Percentiles rank a stretch among this genome's conserved stretches.
Evolutionary conservation across 1,140 invertebrate genomes (phyloP).

Genomic region (Vanessa tameamea): DNA sequence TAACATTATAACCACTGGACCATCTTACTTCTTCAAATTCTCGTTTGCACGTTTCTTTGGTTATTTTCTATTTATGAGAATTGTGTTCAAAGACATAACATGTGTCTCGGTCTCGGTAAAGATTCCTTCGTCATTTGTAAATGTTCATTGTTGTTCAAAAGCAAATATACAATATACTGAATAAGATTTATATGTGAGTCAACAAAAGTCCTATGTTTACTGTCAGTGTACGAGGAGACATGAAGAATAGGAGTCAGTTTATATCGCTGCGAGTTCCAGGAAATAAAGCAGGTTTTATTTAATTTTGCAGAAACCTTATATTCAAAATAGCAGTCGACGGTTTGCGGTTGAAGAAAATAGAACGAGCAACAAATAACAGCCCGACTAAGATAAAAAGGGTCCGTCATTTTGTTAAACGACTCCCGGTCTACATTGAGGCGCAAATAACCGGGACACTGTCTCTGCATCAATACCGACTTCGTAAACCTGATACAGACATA

Average conservation of each 20-base stretch:
- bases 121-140: background rate
- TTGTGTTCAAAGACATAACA: too few species aligned
- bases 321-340: conserved; percentile 65
- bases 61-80: too few species aligned
- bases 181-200: background rate
- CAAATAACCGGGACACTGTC: conserved; percentile 31
- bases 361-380: conserved; percentile 62
- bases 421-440: conserved; percentile 31
- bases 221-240: conserved; percentile 4
- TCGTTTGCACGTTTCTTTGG: too few species aligned
- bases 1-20: too few species aligned
- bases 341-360: conserved; percentile 69
- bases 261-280: conserved; percentile 17
- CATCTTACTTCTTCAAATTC: too few species aligned
- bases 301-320: conserved; percentile 63
- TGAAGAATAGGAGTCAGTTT: background rate
- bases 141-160: background rate
- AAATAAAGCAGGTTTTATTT: conserved; percentile 54
- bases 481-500: conserved; percentile 18
- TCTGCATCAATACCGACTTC: conserved; percentile 25
- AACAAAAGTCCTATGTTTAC: conserved; percentile 3
- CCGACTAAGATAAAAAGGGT: conserved; percentile 50
- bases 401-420: conserved; percentile 52
- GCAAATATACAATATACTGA: background rate
- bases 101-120: too few species aligned